These are phyloP conservation scores for Bathybates hornii DNA, from an alignment of 2,113 vertebrate genomes.

Conservation along the genomic window DNA sequence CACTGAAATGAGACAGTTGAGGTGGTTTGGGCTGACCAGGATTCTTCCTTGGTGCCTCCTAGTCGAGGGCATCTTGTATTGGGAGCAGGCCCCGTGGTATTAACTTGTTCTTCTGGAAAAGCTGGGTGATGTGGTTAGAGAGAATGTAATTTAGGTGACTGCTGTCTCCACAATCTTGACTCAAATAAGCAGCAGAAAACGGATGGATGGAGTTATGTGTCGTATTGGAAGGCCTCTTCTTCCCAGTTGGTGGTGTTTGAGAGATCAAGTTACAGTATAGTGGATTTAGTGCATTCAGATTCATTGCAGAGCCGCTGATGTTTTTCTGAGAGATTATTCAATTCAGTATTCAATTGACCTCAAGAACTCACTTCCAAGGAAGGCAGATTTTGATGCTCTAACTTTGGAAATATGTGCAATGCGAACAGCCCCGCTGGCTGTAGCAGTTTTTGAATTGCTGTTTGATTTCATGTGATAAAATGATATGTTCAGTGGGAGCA, in stretches of 20 bases:
- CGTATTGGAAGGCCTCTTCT: rapidly evolving
- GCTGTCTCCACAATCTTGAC: neutral
- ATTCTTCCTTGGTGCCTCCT: neutral
- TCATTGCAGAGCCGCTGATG: neutral
- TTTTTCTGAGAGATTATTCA: neutral
- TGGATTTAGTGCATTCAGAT: neutral
- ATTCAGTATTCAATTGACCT: neutral
- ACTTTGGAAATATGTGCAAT: neutral
- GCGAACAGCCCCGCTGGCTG: neutral
- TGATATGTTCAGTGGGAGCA: no score
- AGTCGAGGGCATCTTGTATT: neutral
- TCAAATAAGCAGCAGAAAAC: neutral
- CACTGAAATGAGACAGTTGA: neutral
- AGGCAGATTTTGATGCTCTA: neutral
- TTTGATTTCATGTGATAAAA: neutral
- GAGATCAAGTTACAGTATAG: neutral
- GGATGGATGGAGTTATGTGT: rapidly evolving
- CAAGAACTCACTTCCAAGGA: neutral
- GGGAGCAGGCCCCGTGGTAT: rapidly evolving
- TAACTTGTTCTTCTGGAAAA: neutral
- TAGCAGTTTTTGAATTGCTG: neutral
- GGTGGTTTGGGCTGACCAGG: neutral
- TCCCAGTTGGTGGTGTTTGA: neutral
- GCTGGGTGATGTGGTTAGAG: neutral
- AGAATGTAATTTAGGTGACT: neutral